Percentiles rank a stretch among this genome's conserved stretches.
phyloP scores from a whole-genome alignment of 2,888 invertebrate genomes.

The Drosophila cognata region DNA sequence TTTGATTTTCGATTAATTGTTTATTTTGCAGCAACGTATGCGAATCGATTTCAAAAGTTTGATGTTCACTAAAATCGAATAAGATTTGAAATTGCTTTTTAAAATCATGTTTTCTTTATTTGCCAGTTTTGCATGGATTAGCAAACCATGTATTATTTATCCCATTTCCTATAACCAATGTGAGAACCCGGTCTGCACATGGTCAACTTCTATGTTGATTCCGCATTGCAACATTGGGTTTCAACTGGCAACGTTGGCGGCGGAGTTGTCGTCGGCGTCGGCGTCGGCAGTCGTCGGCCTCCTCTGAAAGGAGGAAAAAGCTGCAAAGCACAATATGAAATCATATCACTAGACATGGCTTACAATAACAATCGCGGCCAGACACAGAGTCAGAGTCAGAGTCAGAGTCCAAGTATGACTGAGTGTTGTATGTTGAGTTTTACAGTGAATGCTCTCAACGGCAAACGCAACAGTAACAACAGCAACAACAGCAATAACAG shows the following conservation, averaged over 20 bases:
- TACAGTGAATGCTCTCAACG: slow-evolving; percentile 65
- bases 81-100: background rate
- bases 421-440: slow-evolving; percentile 67
- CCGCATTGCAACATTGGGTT: slow-evolving; percentile 9
- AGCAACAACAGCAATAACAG: slow-evolving; percentile 38
- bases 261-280: slow-evolving; percentile 31
- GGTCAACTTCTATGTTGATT: slow-evolving; percentile 2
- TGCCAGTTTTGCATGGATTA: background rate
- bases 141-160: slow-evolving; percentile 2
- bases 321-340: slow-evolving; percentile 75
- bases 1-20: background rate
- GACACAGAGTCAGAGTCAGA: slow-evolving; percentile 35
- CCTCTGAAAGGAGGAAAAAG: slow-evolving; percentile 56
- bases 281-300: slow-evolving; percentile 52
- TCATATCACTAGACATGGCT: slow-evolving; percentile 82
- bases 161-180: background rate
- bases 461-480: slow-evolving; percentile 47
- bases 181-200: background rate
- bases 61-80: background rate
- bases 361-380: slow-evolving; percentile 73
- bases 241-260: slow-evolving; percentile 65
- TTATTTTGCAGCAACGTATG: background rate
- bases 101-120: background rate
- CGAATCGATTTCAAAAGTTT: background rate
- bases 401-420: slow-evolving; percentile 72